A percentile compares a stretch with the other conserved stretches of the same genome.
Conservation (phyloP, 2,113 vertebrate species). For the Mormyrus iriodes region DNA sequence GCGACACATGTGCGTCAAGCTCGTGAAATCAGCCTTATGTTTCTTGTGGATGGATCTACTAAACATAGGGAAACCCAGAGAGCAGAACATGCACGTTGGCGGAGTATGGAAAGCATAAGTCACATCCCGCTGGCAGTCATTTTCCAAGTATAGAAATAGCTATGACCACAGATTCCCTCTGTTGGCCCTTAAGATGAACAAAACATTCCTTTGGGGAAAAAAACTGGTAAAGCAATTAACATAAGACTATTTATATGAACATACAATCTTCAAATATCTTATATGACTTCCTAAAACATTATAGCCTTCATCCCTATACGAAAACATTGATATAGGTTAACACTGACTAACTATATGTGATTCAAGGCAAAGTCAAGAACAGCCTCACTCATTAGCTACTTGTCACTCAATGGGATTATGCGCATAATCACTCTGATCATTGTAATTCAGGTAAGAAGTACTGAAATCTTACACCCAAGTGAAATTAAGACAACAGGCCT, state of each 20-base stretch:
- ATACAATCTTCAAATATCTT: neutral
- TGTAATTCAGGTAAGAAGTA: neutral
- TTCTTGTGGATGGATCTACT: neutral
- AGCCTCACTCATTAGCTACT: neutral
- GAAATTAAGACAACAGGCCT: neutral
- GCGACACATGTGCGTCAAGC: neutral
- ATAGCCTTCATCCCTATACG: neutral
- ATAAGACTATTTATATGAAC: neutral
- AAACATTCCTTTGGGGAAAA: neutral
- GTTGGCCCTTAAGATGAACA: neutral
- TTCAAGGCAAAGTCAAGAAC: neutral
- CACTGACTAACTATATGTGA: neutral
- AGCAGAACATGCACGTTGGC: neutral
- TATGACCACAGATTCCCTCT: neutral
- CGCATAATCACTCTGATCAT: neutral
- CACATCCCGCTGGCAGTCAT: neutral
- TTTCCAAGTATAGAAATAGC: conserved; percentile 3
- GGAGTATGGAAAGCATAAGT: neutral
- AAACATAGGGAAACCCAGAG: neutral
- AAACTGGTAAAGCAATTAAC: neutral
- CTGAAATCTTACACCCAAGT: neutral
- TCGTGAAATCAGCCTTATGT: neutral
- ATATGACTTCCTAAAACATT: neutral
- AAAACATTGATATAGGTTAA: neutral
- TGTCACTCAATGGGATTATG: neutral